phyloP scores from a whole-genome alignment of 64 coral and sea anemone genomes.

The Orbicella faveolata region DNA sequence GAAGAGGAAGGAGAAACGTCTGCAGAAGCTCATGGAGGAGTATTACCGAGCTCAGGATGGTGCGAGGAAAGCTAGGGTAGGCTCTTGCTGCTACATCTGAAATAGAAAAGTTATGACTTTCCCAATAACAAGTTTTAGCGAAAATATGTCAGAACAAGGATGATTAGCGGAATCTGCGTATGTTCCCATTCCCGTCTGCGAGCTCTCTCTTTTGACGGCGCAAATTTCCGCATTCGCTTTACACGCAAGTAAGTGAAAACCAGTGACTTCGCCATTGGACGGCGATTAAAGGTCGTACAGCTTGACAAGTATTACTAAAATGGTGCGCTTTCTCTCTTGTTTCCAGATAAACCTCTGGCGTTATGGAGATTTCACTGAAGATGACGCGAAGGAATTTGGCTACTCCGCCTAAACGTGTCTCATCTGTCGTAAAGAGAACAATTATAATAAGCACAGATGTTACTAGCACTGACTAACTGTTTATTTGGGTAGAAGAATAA shows the following conservation, averaged over 20 bases:
- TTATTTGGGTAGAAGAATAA: neutral
- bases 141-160: too few species aligned
- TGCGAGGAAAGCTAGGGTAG: conserved; percentile 85
- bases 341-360: conserved; percentile 88
- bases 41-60: conserved; percentile 69
- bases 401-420: conserved; percentile 29
- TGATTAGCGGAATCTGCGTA: too few species aligned
- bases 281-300: too few species aligned
- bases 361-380: conserved; percentile 91
- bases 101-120: too few species aligned
- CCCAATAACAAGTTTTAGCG: too few species aligned
- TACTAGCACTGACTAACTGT: neutral
- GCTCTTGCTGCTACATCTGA: neutral
- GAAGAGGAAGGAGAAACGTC: conserved; percentile 81
- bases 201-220: too few species aligned
- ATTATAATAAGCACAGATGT: neutral
- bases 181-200: too few species aligned
- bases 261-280: too few species aligned
- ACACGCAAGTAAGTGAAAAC: too few species aligned
- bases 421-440: neutral
- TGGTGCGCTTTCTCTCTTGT: neutral
- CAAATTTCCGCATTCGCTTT: too few species aligned
- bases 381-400: conserved; percentile 90
- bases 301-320: too few species aligned
- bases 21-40: conserved; percentile 81